These are phyloP conservation scores for Lepidochrysops patricia DNA, from an alignment of 2,888 invertebrate species.

Conservation along the genomic window DNA sequence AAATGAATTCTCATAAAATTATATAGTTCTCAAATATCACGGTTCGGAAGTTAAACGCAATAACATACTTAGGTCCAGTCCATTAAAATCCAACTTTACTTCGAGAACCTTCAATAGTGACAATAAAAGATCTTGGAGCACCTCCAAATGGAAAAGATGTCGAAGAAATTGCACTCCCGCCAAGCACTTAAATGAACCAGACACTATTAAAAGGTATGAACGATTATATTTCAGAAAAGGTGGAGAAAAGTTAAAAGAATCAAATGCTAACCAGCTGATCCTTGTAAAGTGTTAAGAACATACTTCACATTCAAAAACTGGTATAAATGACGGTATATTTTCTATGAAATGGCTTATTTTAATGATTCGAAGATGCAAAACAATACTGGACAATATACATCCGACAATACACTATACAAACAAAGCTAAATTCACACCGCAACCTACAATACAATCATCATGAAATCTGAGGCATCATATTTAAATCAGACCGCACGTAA, in stretches of 20 bases:
- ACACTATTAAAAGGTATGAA: slow-evolving; percentile 39
- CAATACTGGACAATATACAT: not conserved
- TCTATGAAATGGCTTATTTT: not conserved
- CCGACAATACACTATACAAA: not conserved
- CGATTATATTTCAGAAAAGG: slow-evolving; percentile 26
- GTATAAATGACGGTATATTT: not conserved
- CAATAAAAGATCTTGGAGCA: slow-evolving; percentile 60
- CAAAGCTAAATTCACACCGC: not conserved
- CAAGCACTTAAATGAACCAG: slow-evolving; percentile 31
- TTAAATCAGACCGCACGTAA: slow-evolving; percentile 16
- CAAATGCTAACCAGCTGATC: not conserved
- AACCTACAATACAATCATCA: slow-evolving; percentile 7
- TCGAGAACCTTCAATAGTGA: slow-evolving; percentile 44
- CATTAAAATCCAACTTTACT: slow-evolving; percentile 41
- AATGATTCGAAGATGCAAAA: not conserved
- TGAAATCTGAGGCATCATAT: slow-evolving; percentile 15
- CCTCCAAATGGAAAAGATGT: slow-evolving; percentile 58
- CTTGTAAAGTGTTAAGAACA: not conserved
- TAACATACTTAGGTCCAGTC: slow-evolving; percentile 30
- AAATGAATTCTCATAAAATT: not conserved
- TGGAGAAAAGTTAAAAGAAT: not conserved
- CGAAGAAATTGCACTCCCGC: slow-evolving; percentile 35
- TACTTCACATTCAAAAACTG: not conserved
- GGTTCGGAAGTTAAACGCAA: slow-evolving; percentile 28
- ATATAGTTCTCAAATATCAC: not conserved